Conservation (phyloP, 2,113 vertebrate genomes). For the Calyptomena viridis region DNA sequence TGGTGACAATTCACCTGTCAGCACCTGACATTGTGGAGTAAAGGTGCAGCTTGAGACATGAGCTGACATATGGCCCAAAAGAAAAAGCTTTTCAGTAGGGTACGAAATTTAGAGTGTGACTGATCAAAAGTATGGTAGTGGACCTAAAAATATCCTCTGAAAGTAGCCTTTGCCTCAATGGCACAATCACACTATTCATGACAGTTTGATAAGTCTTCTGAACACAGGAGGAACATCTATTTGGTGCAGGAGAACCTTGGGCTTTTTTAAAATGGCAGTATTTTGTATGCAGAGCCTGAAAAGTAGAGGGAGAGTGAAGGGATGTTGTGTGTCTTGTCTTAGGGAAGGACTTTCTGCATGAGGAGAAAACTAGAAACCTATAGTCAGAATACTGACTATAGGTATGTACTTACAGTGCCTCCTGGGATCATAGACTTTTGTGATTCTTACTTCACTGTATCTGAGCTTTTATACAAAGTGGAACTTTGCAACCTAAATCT, state of each 20-base stretch:
- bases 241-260: background rate
- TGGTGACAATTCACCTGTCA: slow-evolving; percentile 1
- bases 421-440: background rate
- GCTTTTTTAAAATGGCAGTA: background rate
- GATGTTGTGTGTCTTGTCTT: too few relatives aligned
- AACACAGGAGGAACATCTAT: background rate
- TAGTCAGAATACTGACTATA: background rate
- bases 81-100: background rate
- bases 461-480: background rate
- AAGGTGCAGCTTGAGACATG: background rate
- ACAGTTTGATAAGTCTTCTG: background rate
- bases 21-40: background rate
- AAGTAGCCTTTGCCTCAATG: background rate
- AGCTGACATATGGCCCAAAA: background rate
- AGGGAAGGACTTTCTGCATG: background rate
- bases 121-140: background rate
- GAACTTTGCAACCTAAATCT: background rate
- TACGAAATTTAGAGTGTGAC: background rate
- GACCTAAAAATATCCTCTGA: slow-evolving; percentile 4
- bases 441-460: background rate
- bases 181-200: background rate
- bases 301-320: background rate
- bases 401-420: background rate
- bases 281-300: background rate
- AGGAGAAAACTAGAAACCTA: background rate